phyloP scores from a whole-genome alignment of 2,888 invertebrate genomes.

The Apoda limacodes region DNA sequence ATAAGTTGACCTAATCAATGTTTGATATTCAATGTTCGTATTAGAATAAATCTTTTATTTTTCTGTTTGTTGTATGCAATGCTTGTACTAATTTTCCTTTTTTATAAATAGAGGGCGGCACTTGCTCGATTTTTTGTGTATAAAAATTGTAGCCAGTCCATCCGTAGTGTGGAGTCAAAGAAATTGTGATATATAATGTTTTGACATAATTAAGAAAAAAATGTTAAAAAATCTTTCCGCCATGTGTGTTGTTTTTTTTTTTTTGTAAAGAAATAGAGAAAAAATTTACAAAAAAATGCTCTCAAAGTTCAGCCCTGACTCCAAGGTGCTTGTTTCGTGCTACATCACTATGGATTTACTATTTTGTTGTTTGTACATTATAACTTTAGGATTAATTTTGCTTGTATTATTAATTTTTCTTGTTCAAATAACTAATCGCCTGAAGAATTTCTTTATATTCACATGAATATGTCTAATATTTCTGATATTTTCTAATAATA shows the following conservation, averaged over 20 bases:
- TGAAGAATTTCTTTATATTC: no score
- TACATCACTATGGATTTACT: slow-evolving; percentile 27
- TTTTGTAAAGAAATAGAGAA: slow-evolving; percentile 49
- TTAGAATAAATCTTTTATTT: no score
- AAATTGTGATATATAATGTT: slow-evolving; percentile 42
- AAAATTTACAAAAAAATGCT: slow-evolving; percentile 50
- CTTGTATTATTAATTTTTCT: no score
- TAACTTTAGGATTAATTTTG: slow-evolving; percentile 38
- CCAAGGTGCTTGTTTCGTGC: slow-evolving; percentile 39
- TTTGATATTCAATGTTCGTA: no score
- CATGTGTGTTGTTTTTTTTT: slow-evolving; percentile 44
- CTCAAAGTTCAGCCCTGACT: slow-evolving; percentile 26
- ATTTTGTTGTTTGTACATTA: slow-evolving; percentile 40
- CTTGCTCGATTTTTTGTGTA: slow-evolving; percentile 23
- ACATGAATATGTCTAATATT: no score
- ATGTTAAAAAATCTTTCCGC: slow-evolving; percentile 49
- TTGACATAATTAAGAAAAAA: slow-evolving; percentile 53
- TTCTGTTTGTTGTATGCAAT: no score
- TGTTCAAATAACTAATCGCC: no score
- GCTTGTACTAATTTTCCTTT: no score
- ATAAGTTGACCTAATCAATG: no score
- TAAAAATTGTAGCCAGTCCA: slow-evolving; percentile 22
- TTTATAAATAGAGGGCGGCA: slow-evolving; percentile 7
- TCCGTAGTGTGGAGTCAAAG: slow-evolving; percentile 25
- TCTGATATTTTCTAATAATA: no score